A percentile compares a stretch with the other conserved stretches of the same genome.
Evolutionary conservation across 2,888 invertebrate genomes (phyloP).

Genomic region (Lasiommata megera): DNA sequence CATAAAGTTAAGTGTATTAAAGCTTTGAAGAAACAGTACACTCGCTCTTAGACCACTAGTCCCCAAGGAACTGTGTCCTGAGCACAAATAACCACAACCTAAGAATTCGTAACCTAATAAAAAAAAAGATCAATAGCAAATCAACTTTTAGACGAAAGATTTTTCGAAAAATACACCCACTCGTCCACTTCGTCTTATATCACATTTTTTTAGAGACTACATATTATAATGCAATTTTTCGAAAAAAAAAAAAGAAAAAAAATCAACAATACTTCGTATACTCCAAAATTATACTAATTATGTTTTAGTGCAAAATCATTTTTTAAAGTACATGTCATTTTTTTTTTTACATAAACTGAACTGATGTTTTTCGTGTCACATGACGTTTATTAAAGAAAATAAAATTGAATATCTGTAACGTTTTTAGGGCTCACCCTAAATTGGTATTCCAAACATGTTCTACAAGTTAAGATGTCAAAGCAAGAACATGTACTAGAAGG

Average conservation of each 20-base stretch:
- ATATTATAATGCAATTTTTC: slow-evolving; percentile 41
- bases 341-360: background rate
- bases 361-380: background rate
- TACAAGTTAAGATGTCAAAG: too few species aligned
- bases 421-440: too few species aligned
- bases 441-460: too few species aligned
- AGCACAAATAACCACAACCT: slow-evolving; percentile 72
- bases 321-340: background rate
- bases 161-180: slow-evolving; percentile 64
- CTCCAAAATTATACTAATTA: slow-evolving; percentile 66
- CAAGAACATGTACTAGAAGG: too few species aligned
- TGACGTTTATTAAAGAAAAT: too few species aligned
- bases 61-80: slow-evolving; percentile 44
- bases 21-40: background rate
- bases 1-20: background rate
- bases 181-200: slow-evolving; percentile 58
- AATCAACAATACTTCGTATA: slow-evolving; percentile 73
- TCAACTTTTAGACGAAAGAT: slow-evolving; percentile 56
- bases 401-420: too few species aligned
- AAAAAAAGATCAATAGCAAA: slow-evolving; percentile 49
- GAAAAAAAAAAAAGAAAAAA: slow-evolving; percentile 52
- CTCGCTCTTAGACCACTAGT: slow-evolving; percentile 1
- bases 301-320: slow-evolving; percentile 8
- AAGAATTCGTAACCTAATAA: slow-evolving; percentile 54
- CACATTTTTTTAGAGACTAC: slow-evolving; percentile 64